These are phyloP conservation scores for Catocala sponsa DNA, from an alignment of 2,888 invertebrate species.

Conservation along the genomic window DNA sequence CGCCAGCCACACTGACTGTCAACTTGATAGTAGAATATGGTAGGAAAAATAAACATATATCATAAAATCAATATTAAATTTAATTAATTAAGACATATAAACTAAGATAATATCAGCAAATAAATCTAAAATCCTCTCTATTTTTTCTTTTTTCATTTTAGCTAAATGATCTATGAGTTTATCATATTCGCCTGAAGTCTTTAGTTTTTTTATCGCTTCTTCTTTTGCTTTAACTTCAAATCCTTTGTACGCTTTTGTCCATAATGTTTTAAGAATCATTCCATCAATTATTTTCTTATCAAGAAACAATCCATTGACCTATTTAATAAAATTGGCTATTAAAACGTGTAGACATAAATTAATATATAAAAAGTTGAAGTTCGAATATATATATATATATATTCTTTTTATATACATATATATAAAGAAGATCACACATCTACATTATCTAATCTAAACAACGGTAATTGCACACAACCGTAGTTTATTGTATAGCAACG, in stretches of 20 bases:
- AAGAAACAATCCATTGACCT: constrained; percentile 58
- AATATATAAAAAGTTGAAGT: too few species aligned
- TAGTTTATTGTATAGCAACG: too few species aligned
- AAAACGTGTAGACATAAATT: constrained; percentile 13
- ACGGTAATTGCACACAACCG: too few species aligned
- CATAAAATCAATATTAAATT: constrained; percentile 20
- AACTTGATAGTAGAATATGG: neutral
- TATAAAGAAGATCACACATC: too few species aligned
- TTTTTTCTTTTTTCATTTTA: constrained; percentile 71
- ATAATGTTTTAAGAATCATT: constrained; percentile 75
- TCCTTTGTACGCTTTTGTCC: constrained; percentile 75
- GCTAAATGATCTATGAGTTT: constrained; percentile 64
- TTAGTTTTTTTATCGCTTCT: constrained; percentile 67
- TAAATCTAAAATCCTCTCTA: constrained; percentile 64
- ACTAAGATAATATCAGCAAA: constrained; percentile 71
- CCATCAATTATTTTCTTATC: constrained; percentile 74
- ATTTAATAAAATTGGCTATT: constrained; percentile 2
- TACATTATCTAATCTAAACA: too few species aligned
- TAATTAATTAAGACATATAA: constrained; percentile 57
- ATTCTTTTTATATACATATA: too few species aligned
- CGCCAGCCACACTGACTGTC: too few species aligned
- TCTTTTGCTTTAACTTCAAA: constrained; percentile 69
- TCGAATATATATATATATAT: too few species aligned
- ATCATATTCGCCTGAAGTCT: constrained; percentile 68
- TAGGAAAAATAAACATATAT: neutral